Percentiles rank a stretch among this genome's conserved stretches.
Conservation (phyloP, 2,888 invertebrate genomes). For the Mesochorus sp. region DNA sequence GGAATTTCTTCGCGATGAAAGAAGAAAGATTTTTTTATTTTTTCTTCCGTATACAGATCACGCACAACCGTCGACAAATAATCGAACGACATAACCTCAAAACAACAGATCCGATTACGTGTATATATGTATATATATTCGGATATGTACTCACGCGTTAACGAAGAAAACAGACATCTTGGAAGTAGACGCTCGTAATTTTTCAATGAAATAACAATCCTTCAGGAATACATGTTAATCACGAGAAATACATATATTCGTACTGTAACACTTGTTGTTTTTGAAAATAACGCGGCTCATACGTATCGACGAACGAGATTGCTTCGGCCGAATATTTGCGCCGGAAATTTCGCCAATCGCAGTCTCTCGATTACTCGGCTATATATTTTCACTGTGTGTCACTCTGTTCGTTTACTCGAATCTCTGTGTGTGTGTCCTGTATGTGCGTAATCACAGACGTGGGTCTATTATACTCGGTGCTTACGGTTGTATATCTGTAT, state of each 20-base stretch:
- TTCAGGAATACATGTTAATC: too few relatives aligned
- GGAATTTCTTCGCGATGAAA: not conserved
- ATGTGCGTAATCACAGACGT: too few relatives aligned
- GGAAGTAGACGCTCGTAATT: conserved; percentile 62
- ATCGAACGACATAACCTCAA: conserved; percentile 72
- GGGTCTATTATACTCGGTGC: too few relatives aligned
- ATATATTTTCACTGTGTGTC: not conserved
- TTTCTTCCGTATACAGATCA: not conserved
- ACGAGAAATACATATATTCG: not conserved
- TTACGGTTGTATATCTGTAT: too few relatives aligned
- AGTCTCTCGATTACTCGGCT: conserved; percentile 47
- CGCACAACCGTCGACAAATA: conserved; percentile 34
- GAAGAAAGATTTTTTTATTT: not conserved
- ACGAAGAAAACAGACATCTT: conserved; percentile 89
- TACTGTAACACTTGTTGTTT: conserved; percentile 4
- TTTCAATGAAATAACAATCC: conserved; percentile 7
- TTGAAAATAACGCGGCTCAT: conserved; percentile 60
- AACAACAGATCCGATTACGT: conserved; percentile 68
- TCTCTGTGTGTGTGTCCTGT: too few relatives aligned
- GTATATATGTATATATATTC: too few relatives aligned
- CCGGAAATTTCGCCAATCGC: conserved; percentile 66
- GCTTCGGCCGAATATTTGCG: conserved; percentile 64
- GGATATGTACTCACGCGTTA: conserved; percentile 86
- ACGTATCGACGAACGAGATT: conserved; percentile 57
- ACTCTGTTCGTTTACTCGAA: too few relatives aligned